These are phyloP conservation scores for Aporophyla nigra DNA, from an alignment of 2,888 invertebrate genomes.

Conservation along the genomic window DNA sequence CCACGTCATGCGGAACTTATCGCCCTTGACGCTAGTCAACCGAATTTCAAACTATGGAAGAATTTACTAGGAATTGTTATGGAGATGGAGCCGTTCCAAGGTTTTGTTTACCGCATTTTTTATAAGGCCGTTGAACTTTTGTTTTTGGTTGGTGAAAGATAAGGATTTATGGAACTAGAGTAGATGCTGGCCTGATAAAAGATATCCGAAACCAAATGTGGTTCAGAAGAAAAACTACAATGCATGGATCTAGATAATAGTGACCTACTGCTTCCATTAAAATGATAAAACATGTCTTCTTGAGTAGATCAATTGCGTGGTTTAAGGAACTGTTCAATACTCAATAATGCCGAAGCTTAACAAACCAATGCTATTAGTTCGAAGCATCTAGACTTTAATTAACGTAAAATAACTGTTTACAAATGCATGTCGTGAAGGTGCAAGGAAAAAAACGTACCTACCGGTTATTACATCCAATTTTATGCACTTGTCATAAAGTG, in stretches of 20 bases:
- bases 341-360: not conserved
- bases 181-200: not conserved
- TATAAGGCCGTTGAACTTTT: not conserved
- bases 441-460: not conserved
- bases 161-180: not conserved
- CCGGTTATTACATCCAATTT: not conserved
- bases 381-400: not conserved
- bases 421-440: not conserved
- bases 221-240: not conserved
- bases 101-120: conserved; percentile 14
- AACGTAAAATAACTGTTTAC: not conserved
- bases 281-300: not conserved
- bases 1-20: conserved; percentile 66
- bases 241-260: not conserved
- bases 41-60: conserved; percentile 46
- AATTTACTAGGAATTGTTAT: conserved; percentile 37
- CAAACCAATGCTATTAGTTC: not conserved
- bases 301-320: not conserved
- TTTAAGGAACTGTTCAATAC: not conserved
- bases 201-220: no score
- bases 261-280: not conserved
- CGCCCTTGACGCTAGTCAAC: conserved; percentile 60
- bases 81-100: conserved; percentile 28
- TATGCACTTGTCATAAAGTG: conserved; percentile 28
- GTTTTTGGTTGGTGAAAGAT: not conserved